phyloP scores from a whole-genome alignment of 2,797 vertebrate genomes.

The Onychomys arenicola region DNA sequence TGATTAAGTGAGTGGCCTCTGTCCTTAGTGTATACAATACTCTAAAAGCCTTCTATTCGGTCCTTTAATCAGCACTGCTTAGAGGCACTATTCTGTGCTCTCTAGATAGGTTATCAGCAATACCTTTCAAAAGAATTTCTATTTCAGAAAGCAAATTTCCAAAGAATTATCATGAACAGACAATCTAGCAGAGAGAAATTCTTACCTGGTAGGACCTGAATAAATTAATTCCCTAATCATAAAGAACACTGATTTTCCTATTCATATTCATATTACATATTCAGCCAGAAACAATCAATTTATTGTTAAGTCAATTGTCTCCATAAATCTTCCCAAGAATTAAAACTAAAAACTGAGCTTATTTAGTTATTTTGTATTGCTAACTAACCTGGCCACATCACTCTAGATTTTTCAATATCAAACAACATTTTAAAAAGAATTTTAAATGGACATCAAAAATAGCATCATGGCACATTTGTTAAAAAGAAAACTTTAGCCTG shows the following conservation, averaged over 20 bases:
- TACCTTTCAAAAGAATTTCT: constrained; percentile 74
- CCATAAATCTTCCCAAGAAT: constrained; percentile 60
- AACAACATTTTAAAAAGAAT: neutral
- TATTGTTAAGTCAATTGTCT: constrained; percentile 59
- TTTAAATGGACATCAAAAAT: neutral
- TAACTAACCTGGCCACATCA: neutral
- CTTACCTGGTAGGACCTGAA: constrained; percentile 65
- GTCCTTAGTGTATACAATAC: constrained; percentile 74
- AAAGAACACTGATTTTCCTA: constrained; percentile 51
- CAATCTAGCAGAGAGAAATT: constrained; percentile 65
- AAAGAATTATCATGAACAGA: neutral
- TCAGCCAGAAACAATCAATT: constrained; percentile 76
- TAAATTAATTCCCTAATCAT: constrained; percentile 76
- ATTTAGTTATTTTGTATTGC: constrained; percentile 34
- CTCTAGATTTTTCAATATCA: constrained; percentile 43
- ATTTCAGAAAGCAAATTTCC: constrained; percentile 79
- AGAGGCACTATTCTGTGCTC: constrained; percentile 67
- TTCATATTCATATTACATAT: constrained; percentile 37
- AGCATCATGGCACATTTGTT: neutral
- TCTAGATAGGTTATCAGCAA: constrained; percentile 74
- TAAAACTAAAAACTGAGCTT: constrained; percentile 57
- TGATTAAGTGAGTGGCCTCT: constrained; percentile 59
- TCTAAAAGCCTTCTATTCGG: constrained; percentile 75
- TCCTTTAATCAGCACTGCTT: constrained; percentile 75
- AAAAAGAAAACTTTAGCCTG: constrained; percentile 3